phyloP scores from a whole-genome alignment of 2,888 invertebrate species.

The Lomographa bimaculata region DNA sequence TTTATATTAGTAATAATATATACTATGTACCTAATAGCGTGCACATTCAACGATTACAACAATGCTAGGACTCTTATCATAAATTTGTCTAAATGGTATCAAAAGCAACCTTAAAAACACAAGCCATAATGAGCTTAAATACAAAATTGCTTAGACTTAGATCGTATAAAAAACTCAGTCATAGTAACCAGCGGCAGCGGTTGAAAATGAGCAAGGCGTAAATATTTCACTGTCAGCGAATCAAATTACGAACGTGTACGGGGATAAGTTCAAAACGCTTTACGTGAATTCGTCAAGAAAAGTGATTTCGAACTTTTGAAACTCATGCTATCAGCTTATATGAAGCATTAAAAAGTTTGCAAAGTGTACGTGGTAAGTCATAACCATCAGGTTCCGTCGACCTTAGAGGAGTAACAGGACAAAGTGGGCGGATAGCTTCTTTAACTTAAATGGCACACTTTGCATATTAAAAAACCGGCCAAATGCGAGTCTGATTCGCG shows the following conservation, averaged over 20 bases:
- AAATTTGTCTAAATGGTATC: too few relatives aligned
- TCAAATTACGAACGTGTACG: constrained; percentile 32
- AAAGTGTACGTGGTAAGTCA: constrained; percentile 30
- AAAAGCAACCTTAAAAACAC: too few relatives aligned
- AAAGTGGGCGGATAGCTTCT: constrained; percentile 20
- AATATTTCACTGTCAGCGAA: constrained; percentile 29
- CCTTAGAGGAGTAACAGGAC: constrained; percentile 17
- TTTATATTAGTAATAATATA: too few relatives aligned
- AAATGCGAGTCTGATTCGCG: too few relatives aligned
- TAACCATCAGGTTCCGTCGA: constrained; percentile 20
- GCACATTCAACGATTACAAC: too few relatives aligned
- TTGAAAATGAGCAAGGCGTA: constrained; percentile 43
- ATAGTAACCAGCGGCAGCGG: constrained; percentile 49
- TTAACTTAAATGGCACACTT: constrained; percentile 10
- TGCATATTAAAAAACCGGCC: constrained; percentile 4
- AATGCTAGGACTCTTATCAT: too few relatives aligned
- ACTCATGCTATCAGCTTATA: constrained; percentile 33
- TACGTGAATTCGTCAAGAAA: constrained; percentile 36
- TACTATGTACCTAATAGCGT: too few relatives aligned
- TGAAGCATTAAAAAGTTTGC: constrained; percentile 34
- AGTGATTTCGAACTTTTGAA: constrained; percentile 35
- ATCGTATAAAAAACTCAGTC: too few relatives aligned
- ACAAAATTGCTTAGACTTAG: too few relatives aligned
- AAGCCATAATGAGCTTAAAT: too few relatives aligned
- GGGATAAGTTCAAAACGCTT: constrained; percentile 33